Evolutionary conservation across 2,113 vertebrate species (phyloP).

Genomic region (Spermophilus dauricus): DNA sequence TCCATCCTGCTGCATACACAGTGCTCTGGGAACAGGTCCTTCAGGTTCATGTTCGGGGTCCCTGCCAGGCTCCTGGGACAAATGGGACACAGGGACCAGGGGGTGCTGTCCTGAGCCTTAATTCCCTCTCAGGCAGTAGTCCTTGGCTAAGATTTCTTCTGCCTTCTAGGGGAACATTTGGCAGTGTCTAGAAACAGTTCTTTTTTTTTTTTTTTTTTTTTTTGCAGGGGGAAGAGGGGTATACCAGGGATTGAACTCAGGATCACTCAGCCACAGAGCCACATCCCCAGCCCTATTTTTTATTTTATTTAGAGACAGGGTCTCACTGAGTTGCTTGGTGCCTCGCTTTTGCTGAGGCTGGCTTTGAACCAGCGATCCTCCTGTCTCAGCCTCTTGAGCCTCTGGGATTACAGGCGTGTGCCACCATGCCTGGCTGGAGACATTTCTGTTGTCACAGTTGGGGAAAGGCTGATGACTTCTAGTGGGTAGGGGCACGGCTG

Average conservation of each 20-base stretch:
- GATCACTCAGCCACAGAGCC: too few species aligned
- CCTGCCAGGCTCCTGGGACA: not conserved
- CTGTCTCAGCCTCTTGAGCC: too few species aligned
- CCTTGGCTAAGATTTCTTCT: not conserved
- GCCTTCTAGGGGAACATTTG: not conserved
- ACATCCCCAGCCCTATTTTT: too few species aligned
- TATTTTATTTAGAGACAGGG: too few species aligned
- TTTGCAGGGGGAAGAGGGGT: too few species aligned
- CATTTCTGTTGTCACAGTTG: not conserved
- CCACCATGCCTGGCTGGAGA: not conserved
- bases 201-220: too few species aligned
- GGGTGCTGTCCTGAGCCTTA: not conserved
- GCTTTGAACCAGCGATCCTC: too few species aligned
- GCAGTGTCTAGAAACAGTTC: not conserved
- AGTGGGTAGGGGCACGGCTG: not conserved
- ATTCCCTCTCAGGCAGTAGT: not conserved
- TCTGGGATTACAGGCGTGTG: too few species aligned
- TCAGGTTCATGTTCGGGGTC: not conserved
- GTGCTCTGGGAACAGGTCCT: not conserved
- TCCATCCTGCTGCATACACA: not conserved
- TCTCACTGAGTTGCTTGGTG: too few species aligned
- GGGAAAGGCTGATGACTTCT: not conserved
- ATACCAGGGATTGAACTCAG: too few species aligned
- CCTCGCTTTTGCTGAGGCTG: too few species aligned
- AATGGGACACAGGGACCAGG: not conserved